Evolutionary conservation across 2,113 vertebrate species (phyloP).

Genomic region (Jacana jacana): DNA sequence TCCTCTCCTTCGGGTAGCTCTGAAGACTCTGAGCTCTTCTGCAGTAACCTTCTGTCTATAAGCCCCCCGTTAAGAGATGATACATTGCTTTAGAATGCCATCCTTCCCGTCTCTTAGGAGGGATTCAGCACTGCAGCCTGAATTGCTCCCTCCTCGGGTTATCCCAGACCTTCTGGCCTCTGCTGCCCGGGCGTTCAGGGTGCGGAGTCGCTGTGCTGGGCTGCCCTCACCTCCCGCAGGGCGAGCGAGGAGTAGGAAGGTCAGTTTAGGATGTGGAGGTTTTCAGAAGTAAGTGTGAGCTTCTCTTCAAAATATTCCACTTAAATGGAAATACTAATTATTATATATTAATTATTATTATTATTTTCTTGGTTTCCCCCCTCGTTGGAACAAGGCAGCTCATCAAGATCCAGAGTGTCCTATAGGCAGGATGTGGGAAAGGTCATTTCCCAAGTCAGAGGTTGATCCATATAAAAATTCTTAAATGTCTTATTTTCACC

Average conservation of each 20-base stretch:
- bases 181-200: not conserved
- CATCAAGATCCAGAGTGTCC: too few relatives aligned
- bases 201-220: not conserved
- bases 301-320: not conserved
- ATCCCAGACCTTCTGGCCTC: too few relatives aligned
- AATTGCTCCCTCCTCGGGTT: too few relatives aligned
- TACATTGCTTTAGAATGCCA: not conserved
- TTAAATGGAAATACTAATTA: not conserved
- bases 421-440: not conserved
- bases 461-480: not conserved
- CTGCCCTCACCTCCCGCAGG: not conserved
- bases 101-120: not conserved
- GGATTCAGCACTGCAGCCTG: not conserved
- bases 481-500: not conserved
- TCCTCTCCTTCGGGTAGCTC: accelerated
- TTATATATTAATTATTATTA: too few relatives aligned
- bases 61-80: not conserved
- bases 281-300: not conserved
- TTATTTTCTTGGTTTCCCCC: too few relatives aligned
- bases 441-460: not conserved
- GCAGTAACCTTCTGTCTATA: not conserved
- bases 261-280: not conserved
- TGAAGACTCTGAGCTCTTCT: accelerated
- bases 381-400: not conserved
- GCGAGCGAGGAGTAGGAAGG: not conserved